Evolutionary conservation across 2,113 vertebrate genomes (phyloP).

Genomic region (Muscicapa adusta): DNA sequence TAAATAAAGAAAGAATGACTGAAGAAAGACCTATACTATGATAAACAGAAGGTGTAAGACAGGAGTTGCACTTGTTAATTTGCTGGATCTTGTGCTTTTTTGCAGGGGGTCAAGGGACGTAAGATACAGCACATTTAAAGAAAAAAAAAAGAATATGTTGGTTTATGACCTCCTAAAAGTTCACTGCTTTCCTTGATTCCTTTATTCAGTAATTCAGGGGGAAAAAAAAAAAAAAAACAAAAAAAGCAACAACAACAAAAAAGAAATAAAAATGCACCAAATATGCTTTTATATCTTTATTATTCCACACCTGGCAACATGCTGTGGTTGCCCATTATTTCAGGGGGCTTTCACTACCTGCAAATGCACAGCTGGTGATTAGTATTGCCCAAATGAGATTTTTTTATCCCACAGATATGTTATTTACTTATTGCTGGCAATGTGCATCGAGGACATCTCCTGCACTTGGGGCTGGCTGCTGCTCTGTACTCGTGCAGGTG

Average conservation of each 20-base stretch:
- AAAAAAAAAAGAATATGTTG: neutral
- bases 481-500: neutral
- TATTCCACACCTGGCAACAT: neutral
- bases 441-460: neutral
- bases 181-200: fast-evolving
- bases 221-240: fast-evolving
- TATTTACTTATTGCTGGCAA: neutral
- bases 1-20: neutral
- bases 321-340: neutral
- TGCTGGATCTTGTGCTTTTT: neutral
- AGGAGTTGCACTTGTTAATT: neutral
- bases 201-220: neutral
- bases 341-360: neutral
- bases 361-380: neutral
- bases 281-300: neutral
- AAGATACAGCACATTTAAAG: fast-evolving
- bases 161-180: neutral
- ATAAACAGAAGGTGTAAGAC: neutral
- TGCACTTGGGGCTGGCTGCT: neutral
- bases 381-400: neutral
- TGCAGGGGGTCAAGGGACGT: fast-evolving
- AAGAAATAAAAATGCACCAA: neutral
- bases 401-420: neutral
- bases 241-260: too few species aligned
- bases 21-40: fast-evolving